phyloP scores from a whole-genome alignment of 2,888 invertebrate genomes.

The Ormia ochracea region DNA sequence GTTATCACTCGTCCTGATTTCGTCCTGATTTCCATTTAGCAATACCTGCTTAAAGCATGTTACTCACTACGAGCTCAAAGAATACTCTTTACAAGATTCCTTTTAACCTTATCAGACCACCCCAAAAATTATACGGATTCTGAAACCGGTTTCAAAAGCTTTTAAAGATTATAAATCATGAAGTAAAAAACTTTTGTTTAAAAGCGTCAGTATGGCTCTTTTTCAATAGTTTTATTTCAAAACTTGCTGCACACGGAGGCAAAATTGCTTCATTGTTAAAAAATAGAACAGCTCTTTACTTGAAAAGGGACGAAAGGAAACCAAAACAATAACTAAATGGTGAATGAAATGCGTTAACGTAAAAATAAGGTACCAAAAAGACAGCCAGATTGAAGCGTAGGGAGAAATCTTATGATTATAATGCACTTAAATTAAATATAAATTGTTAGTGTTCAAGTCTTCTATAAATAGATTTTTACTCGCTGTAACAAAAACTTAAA shows the following conservation, averaged over 20 bases:
- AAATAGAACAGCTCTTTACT: constrained; percentile 30
- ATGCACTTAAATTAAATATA: too few species aligned
- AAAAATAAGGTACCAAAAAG: neutral
- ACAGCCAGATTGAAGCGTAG: constrained; percentile 3
- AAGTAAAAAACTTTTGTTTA: constrained; percentile 41
- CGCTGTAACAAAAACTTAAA: too few species aligned
- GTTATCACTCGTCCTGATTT: too few species aligned
- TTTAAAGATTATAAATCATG: neutral
- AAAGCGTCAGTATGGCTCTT: constrained; percentile 45
- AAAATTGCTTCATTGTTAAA: constrained; percentile 31
- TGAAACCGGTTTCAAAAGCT: neutral
- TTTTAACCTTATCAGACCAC: neutral
- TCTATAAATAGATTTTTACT: too few species aligned
- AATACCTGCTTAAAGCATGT: too few species aligned
- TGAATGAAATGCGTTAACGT: neutral
- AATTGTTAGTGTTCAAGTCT: too few species aligned
- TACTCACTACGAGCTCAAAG: neutral
- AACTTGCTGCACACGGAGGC: neutral
- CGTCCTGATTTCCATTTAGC: too few species aligned
- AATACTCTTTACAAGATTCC: neutral
- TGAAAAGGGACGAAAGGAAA: neutral
- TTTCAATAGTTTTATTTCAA: constrained; percentile 34
- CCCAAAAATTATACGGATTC: neutral
- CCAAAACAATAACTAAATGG: neutral
- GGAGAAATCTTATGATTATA: too few species aligned